Base-by-base conservation (phyloP, 2,113 vertebrate genomes). In the Anoura caudifer region DNA sequence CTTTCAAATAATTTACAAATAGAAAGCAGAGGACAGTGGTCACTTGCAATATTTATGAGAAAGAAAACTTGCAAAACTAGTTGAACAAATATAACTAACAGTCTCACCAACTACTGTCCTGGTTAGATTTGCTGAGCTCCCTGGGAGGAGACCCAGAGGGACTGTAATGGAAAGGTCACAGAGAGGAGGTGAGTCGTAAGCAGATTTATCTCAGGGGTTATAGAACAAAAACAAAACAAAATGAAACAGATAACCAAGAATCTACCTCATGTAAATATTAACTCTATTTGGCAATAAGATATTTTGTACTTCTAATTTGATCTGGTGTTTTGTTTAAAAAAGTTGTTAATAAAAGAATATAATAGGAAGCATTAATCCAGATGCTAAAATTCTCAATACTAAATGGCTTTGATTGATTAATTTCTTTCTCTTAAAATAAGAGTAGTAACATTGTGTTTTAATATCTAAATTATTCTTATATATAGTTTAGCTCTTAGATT, bases 161-260 rank as follows among this genome's bases (percentile, higher is more conserved):
- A 97, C 93, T 97, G 19, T 24, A 80, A 52, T 95, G n/a, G 72
- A 93, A 96, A 97, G 96, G 97, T 96, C 97, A 92, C 65, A 26
- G 82, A 87, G 94, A 97, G 82, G 63, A 95, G 96, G 79, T 96
- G 77, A 96, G 65, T 94, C 87, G 79, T 56, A 3, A 63, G 92
- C 52, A 28, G 80, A 0, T 77, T 90, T 95, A 91, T 97, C 93
- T 97, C 91, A 93, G 92, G 95, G 91, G 93, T 94, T 95, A 28
- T 84, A 16, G 45, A 88, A 77, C 63, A 94, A 96, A 97, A 95
- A 72, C 91, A 96, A 97, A 94, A 80, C 80, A 72, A 63, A 94
- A 73, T n/a, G 72, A 95, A 95, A 69, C 33, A 79, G 80, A 81
- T 67, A 90, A 69, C 33, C 5, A 50, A 80, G 67, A 89, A 38